Evolutionary conservation across 2,113 vertebrate genomes (phyloP).

Genomic region (Dromas ardeola): DNA sequence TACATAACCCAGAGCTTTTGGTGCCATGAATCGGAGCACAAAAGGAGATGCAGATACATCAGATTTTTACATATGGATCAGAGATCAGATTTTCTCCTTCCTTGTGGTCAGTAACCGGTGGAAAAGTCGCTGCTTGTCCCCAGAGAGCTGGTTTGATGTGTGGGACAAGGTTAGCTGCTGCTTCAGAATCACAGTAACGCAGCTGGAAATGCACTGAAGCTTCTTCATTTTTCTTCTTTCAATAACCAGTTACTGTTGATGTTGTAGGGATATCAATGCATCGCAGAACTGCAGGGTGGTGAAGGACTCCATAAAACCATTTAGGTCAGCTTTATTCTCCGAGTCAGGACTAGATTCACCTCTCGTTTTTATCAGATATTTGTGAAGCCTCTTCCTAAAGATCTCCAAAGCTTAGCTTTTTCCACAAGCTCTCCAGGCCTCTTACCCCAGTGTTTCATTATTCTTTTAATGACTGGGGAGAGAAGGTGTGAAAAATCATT

Average conservation of each 20-base stretch:
- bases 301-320: not conserved
- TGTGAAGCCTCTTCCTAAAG: not conserved
- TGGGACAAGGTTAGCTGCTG: not conserved
- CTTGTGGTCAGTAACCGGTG: not conserved
- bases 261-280: not conserved
- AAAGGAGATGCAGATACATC: not conserved
- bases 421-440: not conserved
- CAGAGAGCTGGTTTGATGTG: not conserved
- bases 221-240: not conserved
- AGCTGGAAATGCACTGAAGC: not conserved
- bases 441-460: not conserved
- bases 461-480: not conserved
- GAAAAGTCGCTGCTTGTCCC: not conserved
- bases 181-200: not conserved
- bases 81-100: not conserved
- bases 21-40: not conserved
- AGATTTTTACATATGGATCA: not conserved
- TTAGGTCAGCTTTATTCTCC: not conserved
- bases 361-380: not conserved
- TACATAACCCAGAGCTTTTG: not conserved
- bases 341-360: not conserved
- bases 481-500: not conserved
- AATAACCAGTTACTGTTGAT: not conserved
- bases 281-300: not conserved
- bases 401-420: not conserved